Base-by-base conservation (phyloP, 2,797 vertebrate species). In the Cynodonichthys magdalenae region DNA sequence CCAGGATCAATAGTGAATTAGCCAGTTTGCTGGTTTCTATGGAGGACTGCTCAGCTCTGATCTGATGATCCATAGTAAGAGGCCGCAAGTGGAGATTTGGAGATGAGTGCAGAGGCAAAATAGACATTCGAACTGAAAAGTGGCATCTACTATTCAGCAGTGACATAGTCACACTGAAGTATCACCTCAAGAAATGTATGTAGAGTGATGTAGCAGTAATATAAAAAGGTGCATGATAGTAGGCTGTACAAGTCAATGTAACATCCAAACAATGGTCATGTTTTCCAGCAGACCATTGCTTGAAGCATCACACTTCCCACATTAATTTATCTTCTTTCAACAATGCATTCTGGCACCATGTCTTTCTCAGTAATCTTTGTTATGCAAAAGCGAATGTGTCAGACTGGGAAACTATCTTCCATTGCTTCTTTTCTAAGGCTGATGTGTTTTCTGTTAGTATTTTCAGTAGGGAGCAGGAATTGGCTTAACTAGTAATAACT, bases 1-100 rank as follows among this genome's bases (percentile, higher is more conserved):
- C 24, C 75, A 75, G 84, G 92, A 93, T 94, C 93, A 90, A 94
- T 94, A 94, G 91, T 92, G 90, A 92, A 94, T 94, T 94, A 94
- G 88, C 90, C 91, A 90, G 92, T 80, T 84, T 65, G 72, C 86
- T 92, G 90, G 84, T 85, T 39, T 91, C 87, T 86, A 63, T 73
- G 77, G 75, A 82, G 77, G 71, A 81, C 66, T 81, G 79, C 74
- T 84, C 79, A 61, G 70, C 67, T 86, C 91, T 75, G 88, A 90
- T 90, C 87, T 89, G 80, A 82, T 89, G 87, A 88, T 89, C 88
- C 77, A 84, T 89, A 75, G 75, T 82, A 81, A 87, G 79, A 84
- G 81, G 88, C 85, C 59, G 31, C 2, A 29, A 82, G 79, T 69
- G 76, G 75, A 86, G 66, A 76, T 76, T 70, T 45, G 60, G 73